Percentiles rank a stretch among this genome's conserved stretches.
phyloP scores from a whole-genome alignment of 1,140 invertebrate species.

The Brachionus plicatilis region DNA sequence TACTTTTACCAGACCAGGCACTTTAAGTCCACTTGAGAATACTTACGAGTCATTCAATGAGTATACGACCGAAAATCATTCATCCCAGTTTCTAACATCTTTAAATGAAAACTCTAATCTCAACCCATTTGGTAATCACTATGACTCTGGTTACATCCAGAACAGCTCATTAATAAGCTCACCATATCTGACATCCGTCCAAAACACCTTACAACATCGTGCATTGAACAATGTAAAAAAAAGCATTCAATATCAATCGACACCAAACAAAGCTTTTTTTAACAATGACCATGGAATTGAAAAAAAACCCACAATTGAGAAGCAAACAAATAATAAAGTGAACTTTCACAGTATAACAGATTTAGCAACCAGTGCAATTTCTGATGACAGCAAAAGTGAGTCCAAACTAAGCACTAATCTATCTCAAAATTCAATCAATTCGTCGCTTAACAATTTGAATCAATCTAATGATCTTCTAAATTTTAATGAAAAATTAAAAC shows the following conservation, averaged over 20 bases:
- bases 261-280: slow-evolving; percentile 15
- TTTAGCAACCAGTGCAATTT: background rate
- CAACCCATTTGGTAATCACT: background rate
- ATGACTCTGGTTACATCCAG: background rate
- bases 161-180: background rate
- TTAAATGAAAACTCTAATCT: background rate
- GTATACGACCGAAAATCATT: background rate
- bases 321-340: background rate
- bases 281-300: background rate
- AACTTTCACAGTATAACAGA: slow-evolving; percentile 34
- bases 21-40: background rate
- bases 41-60: background rate
- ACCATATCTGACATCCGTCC: background rate
- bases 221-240: background rate
- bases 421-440: background rate
- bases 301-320: background rate
- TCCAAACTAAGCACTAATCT: background rate
- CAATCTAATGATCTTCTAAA: background rate
- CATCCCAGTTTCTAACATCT: no score
- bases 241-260: background rate
- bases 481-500: slow-evolving; percentile 30
- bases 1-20: background rate
- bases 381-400: background rate
- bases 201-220: background rate
- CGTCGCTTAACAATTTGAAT: background rate